Conservation (phyloP, 2,888 invertebrate genomes). For the Tupiocoris notatus region DNA sequence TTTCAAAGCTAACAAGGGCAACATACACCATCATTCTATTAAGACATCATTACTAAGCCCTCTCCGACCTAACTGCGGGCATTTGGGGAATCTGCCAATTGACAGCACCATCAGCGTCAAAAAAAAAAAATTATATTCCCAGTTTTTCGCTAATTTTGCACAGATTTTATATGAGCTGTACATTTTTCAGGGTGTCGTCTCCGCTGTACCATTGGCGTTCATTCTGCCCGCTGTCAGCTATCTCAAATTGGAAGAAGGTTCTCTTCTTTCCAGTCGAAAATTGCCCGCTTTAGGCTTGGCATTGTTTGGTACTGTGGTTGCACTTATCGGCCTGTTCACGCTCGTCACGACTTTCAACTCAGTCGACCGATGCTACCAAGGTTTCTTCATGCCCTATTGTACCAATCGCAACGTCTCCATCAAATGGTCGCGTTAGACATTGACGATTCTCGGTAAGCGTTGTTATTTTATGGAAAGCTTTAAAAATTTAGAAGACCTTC, state of each 20-base stretch:
- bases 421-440: background rate
- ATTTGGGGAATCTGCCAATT: too few relatives aligned
- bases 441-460: too few relatives aligned
- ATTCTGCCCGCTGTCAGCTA: slow-evolving; percentile 77
- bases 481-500: too few relatives aligned
- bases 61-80: too few relatives aligned
- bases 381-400: slow-evolving; percentile 64
- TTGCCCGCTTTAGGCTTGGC: slow-evolving; percentile 69
- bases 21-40: too few relatives aligned
- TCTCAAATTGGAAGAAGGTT: slow-evolving; percentile 70
- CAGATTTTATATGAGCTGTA: background rate
- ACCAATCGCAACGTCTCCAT: background rate
- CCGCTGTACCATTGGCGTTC: slow-evolving; percentile 79
- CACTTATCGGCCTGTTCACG: slow-evolving; percentile 60
- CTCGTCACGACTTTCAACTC: slow-evolving; percentile 50
- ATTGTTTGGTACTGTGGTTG: slow-evolving; percentile 66
- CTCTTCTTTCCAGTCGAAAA: slow-evolving; percentile 65
- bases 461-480: too few relatives aligned
- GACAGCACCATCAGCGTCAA: too few relatives aligned
- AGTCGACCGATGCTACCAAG: slow-evolving; percentile 62
- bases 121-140: too few relatives aligned
- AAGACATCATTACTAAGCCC: too few relatives aligned
- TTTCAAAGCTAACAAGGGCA: too few relatives aligned
- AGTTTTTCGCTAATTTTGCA: background rate
- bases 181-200: slow-evolving; percentile 68